These are phyloP conservation scores for Pegoplata infirma DNA, from an alignment of 2,888 invertebrate species.

Conservation along the genomic window DNA sequence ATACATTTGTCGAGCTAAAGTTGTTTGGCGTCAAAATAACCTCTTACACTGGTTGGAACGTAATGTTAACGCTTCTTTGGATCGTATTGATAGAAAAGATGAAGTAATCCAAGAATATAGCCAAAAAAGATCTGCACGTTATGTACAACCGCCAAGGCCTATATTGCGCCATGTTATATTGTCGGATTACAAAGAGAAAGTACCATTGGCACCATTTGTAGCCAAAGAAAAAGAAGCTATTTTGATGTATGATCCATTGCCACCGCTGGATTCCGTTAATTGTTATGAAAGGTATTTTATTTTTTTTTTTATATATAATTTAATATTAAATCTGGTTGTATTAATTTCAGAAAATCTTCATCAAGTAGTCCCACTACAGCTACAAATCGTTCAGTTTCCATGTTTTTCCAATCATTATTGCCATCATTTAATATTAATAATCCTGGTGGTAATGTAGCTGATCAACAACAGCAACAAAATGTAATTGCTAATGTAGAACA, in stretches of 20 bases:
- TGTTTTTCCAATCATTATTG: conserved; percentile 86
- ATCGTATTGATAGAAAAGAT: conserved; percentile 82
- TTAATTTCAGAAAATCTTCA: conserved; percentile 71
- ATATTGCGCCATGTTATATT: conserved; percentile 77
- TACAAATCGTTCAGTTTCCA: conserved; percentile 77
- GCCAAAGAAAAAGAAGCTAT: conserved; percentile 78
- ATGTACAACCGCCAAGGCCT: conserved; percentile 75
- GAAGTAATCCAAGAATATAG: conserved; percentile 81
- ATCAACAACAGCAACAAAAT: conserved; percentile 63
- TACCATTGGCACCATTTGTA: conserved; percentile 77
- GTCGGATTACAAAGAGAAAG: conserved; percentile 79
- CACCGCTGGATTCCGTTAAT: conserved; percentile 86
- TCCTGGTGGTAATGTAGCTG: conserved; percentile 61
- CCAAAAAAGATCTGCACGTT: conserved; percentile 78
- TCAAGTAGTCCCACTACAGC: conserved; percentile 74
- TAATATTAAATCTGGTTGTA: conserved; percentile 1
- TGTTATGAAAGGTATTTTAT: conserved; percentile 82
- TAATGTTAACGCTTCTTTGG: conserved; percentile 83
- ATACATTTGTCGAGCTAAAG: conserved; percentile 86
- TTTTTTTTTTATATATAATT: no score
- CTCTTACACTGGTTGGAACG: conserved; percentile 87
- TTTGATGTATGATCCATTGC: conserved; percentile 88
- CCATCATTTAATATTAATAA: conserved; percentile 81
- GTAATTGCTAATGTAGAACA: conserved; percentile 61
- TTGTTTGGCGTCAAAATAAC: conserved; percentile 88